Conservation (phyloP, 2,888 invertebrate genomes). For the Pachymerium ferrugineum region DNA sequence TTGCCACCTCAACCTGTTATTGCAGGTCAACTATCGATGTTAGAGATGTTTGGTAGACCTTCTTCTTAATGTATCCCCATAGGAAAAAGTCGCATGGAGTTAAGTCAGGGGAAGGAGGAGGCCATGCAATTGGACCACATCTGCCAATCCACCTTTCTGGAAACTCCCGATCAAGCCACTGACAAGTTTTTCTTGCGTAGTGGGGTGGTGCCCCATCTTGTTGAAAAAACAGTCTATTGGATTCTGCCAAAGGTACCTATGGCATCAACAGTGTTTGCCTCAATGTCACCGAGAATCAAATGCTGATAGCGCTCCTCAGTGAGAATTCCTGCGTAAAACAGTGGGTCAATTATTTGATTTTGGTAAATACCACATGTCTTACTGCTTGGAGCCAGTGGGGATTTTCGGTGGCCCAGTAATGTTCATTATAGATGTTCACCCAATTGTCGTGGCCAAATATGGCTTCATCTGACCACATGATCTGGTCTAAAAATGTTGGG, state of each 20-base stretch:
- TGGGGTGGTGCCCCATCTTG: conserved; percentile 35
- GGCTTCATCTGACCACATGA: conserved; percentile 5
- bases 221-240: conserved; percentile 30
- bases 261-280: background rate
- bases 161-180: conserved; percentile 31
- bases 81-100: conserved; percentile 25
- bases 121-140: conserved; percentile 34
- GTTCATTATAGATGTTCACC: background rate
- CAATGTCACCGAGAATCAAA: background rate
- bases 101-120: conserved; percentile 33
- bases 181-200: background rate
- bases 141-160: conserved; percentile 35
- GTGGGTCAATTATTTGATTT: background rate
- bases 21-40: background rate
- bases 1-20: background rate
- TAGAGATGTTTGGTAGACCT: background rate
- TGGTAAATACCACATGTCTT: background rate
- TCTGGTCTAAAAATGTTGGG: background rate
- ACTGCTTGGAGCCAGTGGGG: background rate
- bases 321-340: background rate
- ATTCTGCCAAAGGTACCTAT: background rate
- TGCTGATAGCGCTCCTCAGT: background rate
- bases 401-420: background rate
- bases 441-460: background rate
- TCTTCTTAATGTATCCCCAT: background rate